Evolutionary conservation across 2,113 vertebrate genomes (phyloP).

Genomic region (Dasyornis broadbenti): DNA sequence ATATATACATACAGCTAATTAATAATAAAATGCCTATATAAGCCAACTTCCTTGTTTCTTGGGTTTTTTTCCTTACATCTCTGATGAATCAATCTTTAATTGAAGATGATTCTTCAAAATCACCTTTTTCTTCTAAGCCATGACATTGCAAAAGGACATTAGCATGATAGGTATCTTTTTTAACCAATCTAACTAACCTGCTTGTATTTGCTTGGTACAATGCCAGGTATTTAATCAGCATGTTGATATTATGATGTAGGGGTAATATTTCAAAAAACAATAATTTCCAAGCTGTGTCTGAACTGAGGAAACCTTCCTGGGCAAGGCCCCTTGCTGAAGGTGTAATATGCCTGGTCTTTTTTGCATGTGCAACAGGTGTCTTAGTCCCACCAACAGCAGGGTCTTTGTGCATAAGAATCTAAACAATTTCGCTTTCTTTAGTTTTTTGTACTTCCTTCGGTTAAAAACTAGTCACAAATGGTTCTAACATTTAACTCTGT

Average conservation of each 20-base stretch:
- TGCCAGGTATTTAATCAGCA: background rate
- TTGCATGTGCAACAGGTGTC: background rate
- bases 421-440: background rate
- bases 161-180: background rate
- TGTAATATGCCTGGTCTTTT: background rate
- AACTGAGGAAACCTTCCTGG: background rate
- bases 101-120: background rate
- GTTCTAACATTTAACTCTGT: background rate
- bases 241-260: background rate
- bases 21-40: conserved; percentile 67
- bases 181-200: background rate
- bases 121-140: background rate
- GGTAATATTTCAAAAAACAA: background rate
- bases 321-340: background rate
- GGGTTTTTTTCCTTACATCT: background rate
- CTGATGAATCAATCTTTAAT: background rate
- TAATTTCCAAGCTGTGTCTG: background rate
- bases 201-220: background rate
- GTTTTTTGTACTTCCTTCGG: background rate
- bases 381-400: background rate
- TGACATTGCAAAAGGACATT: background rate
- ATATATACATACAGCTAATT: conserved; percentile 45
- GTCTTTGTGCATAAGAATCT: background rate
- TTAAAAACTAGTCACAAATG: background rate
- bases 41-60: background rate